These are phyloP conservation scores for Hymenopus coronatus DNA, from an alignment of 2,888 invertebrate genomes.

Conservation along the genomic window DNA sequence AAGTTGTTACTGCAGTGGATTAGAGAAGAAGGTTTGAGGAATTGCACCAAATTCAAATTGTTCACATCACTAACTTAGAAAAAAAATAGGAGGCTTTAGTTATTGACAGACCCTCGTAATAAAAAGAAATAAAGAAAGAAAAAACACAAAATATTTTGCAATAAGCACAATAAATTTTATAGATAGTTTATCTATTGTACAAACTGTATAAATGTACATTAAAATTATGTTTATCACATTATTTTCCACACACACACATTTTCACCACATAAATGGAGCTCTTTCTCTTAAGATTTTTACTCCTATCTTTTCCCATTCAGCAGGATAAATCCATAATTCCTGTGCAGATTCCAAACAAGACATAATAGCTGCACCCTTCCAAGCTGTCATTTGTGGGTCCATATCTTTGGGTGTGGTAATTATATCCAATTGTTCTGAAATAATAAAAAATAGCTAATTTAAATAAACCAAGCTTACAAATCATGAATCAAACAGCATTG, in stretches of 20 bases:
- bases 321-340: constrained; percentile 84
- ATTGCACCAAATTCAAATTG: no score
- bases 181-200: not conserved
- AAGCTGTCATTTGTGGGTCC: constrained; percentile 84
- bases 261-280: constrained; percentile 85
- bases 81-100: no score
- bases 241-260: not conserved
- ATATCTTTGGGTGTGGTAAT: constrained; percentile 89
- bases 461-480: not conserved
- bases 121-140: no score
- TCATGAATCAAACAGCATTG: not conserved
- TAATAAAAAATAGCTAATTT: constrained; percentile 23
- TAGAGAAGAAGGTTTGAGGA: no score
- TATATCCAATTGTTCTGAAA: constrained; percentile 76
- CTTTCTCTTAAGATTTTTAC: constrained; percentile 83
- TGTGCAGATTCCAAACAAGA: constrained; percentile 90
- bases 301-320: constrained; percentile 84
- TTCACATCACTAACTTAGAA: no score
- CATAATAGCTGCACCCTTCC: constrained; percentile 94
- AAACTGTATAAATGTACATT: not conserved
- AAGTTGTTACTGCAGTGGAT: no score
- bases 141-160: no score
- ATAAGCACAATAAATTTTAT: not conserved
- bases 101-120: no score
- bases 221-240: not conserved